phyloP scores from a whole-genome alignment of 2,797 vertebrate genomes.

The Propithecus perrieri region DNA sequence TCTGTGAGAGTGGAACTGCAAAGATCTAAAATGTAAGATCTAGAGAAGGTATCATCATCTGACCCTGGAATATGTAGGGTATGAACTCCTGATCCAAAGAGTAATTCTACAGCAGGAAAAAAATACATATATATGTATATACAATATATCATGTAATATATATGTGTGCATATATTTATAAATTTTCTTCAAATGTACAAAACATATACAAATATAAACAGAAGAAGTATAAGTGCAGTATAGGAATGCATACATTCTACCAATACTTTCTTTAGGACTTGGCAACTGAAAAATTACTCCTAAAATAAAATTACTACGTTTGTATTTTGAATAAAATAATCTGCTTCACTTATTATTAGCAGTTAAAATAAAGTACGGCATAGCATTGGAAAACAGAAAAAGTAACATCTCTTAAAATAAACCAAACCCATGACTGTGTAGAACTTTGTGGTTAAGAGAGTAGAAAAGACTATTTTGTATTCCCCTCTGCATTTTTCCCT shows the following conservation, averaged over 20 bases:
- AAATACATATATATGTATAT: not conserved
- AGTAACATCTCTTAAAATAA: not conserved
- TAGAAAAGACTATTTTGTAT: not conserved
- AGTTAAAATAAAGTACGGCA: not conserved
- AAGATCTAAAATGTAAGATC: not conserved
- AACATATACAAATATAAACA: not conserved
- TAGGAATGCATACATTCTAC: not conserved
- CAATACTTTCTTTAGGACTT: not conserved
- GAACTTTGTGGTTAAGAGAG: not conserved
- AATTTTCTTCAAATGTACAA: not conserved
- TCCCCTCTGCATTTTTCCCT: not conserved
- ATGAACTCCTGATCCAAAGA: not conserved
- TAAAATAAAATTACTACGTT: conserved; percentile 3
- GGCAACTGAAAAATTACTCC: conserved; percentile 13
- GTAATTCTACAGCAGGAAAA: not conserved
- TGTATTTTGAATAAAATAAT: not conserved
- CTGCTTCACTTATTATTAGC: not conserved
- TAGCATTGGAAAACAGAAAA: not conserved
- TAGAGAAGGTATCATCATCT: not conserved
- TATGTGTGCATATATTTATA: not conserved
- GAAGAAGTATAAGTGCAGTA: not conserved
- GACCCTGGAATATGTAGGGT: not conserved
- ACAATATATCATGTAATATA: too few relatives aligned
- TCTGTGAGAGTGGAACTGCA: not conserved
- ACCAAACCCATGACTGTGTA: not conserved